These are phyloP conservation scores for Calyptomena viridis DNA, from an alignment of 2,113 vertebrate genomes.

Conservation along the genomic window DNA sequence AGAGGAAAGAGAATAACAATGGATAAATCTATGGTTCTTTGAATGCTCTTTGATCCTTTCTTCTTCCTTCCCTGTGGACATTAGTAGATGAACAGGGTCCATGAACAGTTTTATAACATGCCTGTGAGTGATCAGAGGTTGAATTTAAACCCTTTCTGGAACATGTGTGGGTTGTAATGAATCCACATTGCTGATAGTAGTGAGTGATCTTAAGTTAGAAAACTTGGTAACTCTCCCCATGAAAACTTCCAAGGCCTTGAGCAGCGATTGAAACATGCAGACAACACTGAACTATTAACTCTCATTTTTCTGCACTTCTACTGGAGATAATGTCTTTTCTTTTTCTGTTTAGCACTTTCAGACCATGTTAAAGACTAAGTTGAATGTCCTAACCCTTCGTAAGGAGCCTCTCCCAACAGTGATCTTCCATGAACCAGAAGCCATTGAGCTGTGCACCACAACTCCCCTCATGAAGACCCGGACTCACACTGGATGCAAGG, in stretches of 20 bases:
- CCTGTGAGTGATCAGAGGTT: background rate
- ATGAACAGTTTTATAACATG: background rate
- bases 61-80: background rate
- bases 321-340: constrained; percentile 24
- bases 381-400: constrained; percentile 95
- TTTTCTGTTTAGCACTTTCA: constrained; percentile 90
- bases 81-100: background rate
- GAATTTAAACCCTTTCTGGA: background rate
- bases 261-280: background rate
- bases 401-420: constrained; percentile 95
- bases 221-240: background rate
- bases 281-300: background rate
- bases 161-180: background rate
- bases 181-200: background rate
- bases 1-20: background rate
- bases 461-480: constrained; percentile 87
- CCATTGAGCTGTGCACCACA: constrained; percentile 95
- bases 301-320: background rate
- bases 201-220: background rate
- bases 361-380: constrained; percentile 98
- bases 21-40: background rate
- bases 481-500: constrained; percentile 92
- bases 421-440: constrained; percentile 97
- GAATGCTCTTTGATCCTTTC: background rate
- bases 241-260: background rate